Percentiles rank a stretch among this genome's conserved stretches.
Evolutionary conservation across 2,113 vertebrate genomes (phyloP).

Genomic region (Dicrurus megarhynchus): DNA sequence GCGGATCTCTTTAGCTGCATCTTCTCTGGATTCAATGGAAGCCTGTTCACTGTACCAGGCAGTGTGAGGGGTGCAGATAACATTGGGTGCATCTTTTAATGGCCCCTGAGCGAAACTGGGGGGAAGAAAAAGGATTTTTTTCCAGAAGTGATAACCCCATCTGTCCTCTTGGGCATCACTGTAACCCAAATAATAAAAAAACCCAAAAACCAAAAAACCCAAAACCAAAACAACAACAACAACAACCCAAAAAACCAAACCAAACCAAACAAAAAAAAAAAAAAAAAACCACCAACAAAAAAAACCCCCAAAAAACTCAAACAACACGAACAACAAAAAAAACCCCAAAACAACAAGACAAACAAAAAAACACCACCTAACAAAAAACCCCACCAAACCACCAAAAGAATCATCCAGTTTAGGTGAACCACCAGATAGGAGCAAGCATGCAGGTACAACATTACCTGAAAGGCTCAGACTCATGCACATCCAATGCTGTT

Average conservation of each 20-base stretch:
- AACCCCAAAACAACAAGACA: no score
- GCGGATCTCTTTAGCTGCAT: constrained; percentile 88
- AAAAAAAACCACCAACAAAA: background rate
- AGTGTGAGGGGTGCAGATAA: constrained; percentile 90
- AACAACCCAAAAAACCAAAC: no score
- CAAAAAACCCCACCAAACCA: background rate
- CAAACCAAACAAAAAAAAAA: background rate
- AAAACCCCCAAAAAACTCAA: no score
- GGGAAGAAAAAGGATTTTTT: background rate
- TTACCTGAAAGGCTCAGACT: constrained; percentile 90
- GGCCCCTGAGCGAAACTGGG: constrained; percentile 85
- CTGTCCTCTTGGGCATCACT: background rate
- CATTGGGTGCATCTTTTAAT: constrained; percentile 87
- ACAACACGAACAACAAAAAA: background rate
- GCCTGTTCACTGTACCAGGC: constrained; percentile 93
- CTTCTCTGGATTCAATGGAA: constrained; percentile 87
- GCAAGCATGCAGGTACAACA: background rate
- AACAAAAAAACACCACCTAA: background rate
- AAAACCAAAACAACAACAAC: background rate
- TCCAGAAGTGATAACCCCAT: background rate
- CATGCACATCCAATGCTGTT: constrained; percentile 86
- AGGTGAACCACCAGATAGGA: background rate
- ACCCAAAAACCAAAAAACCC: background rate
- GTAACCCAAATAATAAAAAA: background rate
- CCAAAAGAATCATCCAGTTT: background rate